phyloP scores from a whole-genome alignment of 2,797 vertebrate genomes.

The Tapirus indicus region DNA sequence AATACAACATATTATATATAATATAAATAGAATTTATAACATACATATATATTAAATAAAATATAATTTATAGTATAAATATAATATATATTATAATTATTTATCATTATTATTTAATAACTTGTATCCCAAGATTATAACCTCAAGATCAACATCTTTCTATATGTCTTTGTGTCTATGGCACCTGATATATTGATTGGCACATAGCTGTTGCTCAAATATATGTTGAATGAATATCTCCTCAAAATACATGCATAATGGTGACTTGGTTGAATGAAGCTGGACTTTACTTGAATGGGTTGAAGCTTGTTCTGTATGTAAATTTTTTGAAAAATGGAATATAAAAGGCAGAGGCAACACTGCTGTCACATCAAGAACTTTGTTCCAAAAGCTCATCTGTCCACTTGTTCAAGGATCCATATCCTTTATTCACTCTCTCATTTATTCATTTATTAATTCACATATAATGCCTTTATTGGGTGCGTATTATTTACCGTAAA shows the following conservation, averaged over 20 bases:
- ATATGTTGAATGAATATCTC: background rate
- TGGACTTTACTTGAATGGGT: background rate
- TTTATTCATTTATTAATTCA: background rate
- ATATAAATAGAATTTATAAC: too few species aligned
- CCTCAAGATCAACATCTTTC: background rate
- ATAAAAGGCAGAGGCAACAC: background rate
- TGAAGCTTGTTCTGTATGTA: background rate
- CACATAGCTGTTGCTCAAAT: background rate
- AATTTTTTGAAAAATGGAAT: background rate
- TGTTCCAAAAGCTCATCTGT: background rate
- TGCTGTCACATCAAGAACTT: background rate
- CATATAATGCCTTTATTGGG: background rate
- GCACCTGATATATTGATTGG: background rate
- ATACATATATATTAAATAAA: too few species aligned
- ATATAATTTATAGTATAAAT: too few species aligned
- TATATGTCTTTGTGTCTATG: background rate
- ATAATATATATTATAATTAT: too few species aligned
- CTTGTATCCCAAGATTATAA: background rate
- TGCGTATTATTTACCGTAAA: background rate
- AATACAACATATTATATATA: too few species aligned
- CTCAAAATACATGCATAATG: background rate
- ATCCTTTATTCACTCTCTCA: background rate
- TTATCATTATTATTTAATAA: slow-evolving; percentile 8
- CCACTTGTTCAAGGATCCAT: background rate
- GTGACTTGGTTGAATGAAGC: background rate